phyloP scores from a whole-genome alignment of 2,888 invertebrate genomes.

The Physocephala rufipes region DNA sequence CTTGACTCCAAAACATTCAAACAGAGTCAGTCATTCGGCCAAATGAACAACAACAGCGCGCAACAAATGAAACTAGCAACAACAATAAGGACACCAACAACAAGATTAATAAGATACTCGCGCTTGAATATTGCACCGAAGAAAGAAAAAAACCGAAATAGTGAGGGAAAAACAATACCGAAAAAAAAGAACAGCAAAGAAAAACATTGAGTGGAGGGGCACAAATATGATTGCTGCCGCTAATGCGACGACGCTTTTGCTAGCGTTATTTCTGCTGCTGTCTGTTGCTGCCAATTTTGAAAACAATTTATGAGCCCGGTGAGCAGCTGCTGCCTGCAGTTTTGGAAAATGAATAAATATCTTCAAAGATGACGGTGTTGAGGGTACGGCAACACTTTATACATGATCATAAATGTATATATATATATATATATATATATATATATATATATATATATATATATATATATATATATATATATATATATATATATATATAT shows the following conservation, averaged over 20 bases:
- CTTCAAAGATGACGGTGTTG: slow-evolving; percentile 10
- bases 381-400: not conserved
- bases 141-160: too few species aligned
- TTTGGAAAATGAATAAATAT: slow-evolving; percentile 22
- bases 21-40: not conserved
- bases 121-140: not conserved
- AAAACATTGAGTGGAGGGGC: too few species aligned
- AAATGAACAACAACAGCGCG: slow-evolving; percentile 23
- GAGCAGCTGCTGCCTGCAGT: slow-evolving; percentile 18
- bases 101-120: not conserved
- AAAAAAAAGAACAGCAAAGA: too few species aligned
- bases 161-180: too few species aligned
- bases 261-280: too few species aligned
- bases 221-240: too few species aligned
- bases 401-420: not conserved
- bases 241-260: too few species aligned
- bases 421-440: slow-evolving; percentile 21
- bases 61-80: not conserved
- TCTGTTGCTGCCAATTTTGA: slow-evolving; percentile 19
- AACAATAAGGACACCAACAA: too few species aligned
- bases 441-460: not conserved
- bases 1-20: slow-evolving; percentile 43
- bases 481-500: slow-evolving; percentile 20
- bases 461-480: not conserved
- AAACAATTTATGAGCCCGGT: slow-evolving; percentile 24